Evolutionary conservation across 2,888 invertebrate genomes (phyloP).

Genomic region (Drosophila sordidula): DNA sequence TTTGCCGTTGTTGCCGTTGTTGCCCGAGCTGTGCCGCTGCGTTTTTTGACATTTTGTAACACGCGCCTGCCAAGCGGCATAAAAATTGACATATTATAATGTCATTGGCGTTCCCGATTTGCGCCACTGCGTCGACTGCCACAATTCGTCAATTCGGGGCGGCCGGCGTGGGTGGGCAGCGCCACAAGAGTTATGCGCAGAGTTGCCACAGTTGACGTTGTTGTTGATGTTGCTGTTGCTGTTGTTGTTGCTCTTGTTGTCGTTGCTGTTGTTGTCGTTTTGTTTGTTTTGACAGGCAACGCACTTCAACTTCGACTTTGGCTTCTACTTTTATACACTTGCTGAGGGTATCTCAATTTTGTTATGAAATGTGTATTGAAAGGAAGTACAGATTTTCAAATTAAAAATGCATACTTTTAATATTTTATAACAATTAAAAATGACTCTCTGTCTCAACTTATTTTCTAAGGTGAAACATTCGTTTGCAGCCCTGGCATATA

Average conservation of each 20-base stretch:
- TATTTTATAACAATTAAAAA: too few species aligned
- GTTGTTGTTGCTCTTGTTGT: constrained; percentile 1
- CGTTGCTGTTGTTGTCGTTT: constrained; percentile 25
- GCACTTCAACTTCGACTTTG: constrained; percentile 48
- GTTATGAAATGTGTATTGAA: neutral
- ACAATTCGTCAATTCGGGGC: constrained; percentile 58
- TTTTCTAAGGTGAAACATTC: too few species aligned
- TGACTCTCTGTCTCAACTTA: too few species aligned
- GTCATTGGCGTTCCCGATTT: constrained; percentile 78
- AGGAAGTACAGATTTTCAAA: too few species aligned
- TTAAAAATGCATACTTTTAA: too few species aligned
- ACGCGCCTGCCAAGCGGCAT: constrained; percentile 79
- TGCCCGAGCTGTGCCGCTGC: constrained; percentile 58
- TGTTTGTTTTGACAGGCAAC: constrained; percentile 61
- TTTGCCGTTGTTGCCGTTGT: constrained; percentile 23
- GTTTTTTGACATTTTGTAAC: constrained; percentile 78
- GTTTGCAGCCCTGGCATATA: too few species aligned
- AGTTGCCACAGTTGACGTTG: constrained; percentile 30
- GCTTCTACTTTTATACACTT: constrained; percentile 25
- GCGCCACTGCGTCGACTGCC: constrained; percentile 74
- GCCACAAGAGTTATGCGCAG: constrained; percentile 18
- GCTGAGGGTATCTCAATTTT: neutral
- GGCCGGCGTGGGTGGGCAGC: constrained; percentile 51
- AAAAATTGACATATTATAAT: constrained; percentile 82
- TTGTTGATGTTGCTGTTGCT: neutral